Evolutionary conservation across 2,797 vertebrate genomes (phyloP), one percentile per base, ranked within the genome.

Genomic region (Perodicticus potto): DNA sequence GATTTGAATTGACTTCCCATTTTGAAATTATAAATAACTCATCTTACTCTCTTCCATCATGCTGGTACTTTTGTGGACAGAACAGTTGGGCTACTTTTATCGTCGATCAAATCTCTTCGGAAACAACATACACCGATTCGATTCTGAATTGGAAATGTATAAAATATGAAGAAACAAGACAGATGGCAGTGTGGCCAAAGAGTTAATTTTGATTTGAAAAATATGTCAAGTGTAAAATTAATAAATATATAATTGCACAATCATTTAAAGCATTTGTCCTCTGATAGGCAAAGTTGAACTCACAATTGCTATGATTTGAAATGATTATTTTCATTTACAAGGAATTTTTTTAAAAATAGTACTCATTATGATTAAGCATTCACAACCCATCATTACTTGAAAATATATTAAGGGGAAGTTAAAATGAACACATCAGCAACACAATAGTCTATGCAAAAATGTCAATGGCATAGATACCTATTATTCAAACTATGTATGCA

Each of bases 301-400:
- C 86, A 40, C 86, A 88, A 86, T 14, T 37, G 25, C 34, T 78
- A 55, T 92, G 16, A 87, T 74, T 45, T 77, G 37, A 88, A 19
- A 74, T 86, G 49, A 65, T 29, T 91, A 82, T 84, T 95, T 95
- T 90, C 12, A 93, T 34, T 89, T 72, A 89, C 22, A 76, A 69
- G 25, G 27, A 76, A 19, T 32, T 63, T 81, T 77, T 78, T 77
- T 11, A 7, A 86, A 94, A 86, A 40, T 16, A 72, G 12, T 45
- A 76, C n/a, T 86, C 37, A 3, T 70, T 86, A 78, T 80, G 82
- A 80, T 72, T 91, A 86, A 45, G 25, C 45, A 45, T 85, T 87
- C 59, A 78, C 19, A 92, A 88, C 2, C 4, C 32, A 86, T 57
- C 13, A 22, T 74, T 80, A 91, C 40, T 73, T 92, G 34, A 84